Evolutionary conservation across 1,140 invertebrate species (phyloP).

Genomic region (Mycetomoellerius zeteki): DNA sequence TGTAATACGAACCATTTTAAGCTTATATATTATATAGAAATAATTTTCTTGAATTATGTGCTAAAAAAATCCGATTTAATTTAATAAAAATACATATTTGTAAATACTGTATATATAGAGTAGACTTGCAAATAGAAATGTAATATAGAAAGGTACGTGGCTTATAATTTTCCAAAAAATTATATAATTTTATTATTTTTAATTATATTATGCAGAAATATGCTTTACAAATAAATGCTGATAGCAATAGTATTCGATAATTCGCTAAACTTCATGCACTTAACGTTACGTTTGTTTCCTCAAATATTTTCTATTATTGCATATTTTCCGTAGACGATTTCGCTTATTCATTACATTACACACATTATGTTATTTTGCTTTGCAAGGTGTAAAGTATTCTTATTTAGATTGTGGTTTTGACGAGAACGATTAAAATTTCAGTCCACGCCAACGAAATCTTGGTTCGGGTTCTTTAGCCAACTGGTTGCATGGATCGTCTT

Average conservation of each 20-base stretch:
- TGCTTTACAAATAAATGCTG: conserved; percentile 5
- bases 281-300: neutral
- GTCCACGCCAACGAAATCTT: conserved; percentile 78
- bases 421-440: conserved; percentile 80
- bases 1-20: neutral
- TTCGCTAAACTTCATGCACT: neutral
- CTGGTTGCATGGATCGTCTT: conserved; percentile 80
- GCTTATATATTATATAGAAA: neutral
- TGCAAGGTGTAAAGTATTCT: conserved; percentile 17
- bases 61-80: neutral
- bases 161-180: neutral
- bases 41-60: neutral
- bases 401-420: conserved; percentile 42
- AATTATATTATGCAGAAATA: conserved; percentile 2
- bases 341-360: neutral
- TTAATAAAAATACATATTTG: neutral
- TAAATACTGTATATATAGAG: conserved; percentile 13
- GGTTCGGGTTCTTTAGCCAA: conserved; percentile 79
- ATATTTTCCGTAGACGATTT: neutral
- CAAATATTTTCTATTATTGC: neutral
- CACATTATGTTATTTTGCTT: neutral
- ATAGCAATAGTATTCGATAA: neutral
- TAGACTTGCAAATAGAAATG: neutral
- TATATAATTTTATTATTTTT: neutral
- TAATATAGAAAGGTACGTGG: neutral